A percentile compares a stretch with the other conserved stretches of the same genome.
Evolutionary conservation across 2,888 invertebrate genomes (phyloP).

Genomic region (Phragmatobia fuliginosa): DNA sequence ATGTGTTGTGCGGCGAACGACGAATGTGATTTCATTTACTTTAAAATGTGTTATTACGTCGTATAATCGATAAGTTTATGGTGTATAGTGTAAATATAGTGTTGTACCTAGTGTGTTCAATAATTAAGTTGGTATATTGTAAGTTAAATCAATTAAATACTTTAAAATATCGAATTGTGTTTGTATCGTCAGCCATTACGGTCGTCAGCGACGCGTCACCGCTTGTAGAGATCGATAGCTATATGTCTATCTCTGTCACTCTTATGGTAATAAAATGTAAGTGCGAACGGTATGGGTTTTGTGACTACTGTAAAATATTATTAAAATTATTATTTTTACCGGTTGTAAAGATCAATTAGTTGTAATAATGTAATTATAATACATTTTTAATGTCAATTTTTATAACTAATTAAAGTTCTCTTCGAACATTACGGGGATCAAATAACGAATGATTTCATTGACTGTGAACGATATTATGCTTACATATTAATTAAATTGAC

Average conservation of each 20-base stretch:
- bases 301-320: conserved; percentile 42
- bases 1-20: conserved; percentile 75
- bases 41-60: conserved; percentile 58
- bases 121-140: conserved; percentile 43
- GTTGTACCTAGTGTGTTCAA: conserved; percentile 41
- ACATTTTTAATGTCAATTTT: not conserved
- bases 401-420: not conserved
- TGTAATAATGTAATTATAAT: conserved; percentile 1
- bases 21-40: conserved; percentile 72
- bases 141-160: conserved; percentile 61
- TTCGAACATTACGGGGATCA: not conserved
- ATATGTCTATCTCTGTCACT: conserved; percentile 69
- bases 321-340: conserved; percentile 44
- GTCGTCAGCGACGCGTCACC: conserved; percentile 56
- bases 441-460: not conserved
- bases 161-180: conserved; percentile 61
- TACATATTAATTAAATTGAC: not conserved
- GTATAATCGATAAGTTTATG: conserved; percentile 39
- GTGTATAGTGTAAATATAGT: conserved; percentile 50
- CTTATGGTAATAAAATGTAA: conserved; percentile 60
- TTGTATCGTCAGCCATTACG: conserved; percentile 75
- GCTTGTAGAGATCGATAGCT: conserved; percentile 68
- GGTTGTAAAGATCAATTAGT: conserved; percentile 23
- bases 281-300: conserved; percentile 58
- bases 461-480: not conserved